These are phyloP conservation scores for Leucoraja ocellata DNA, from an alignment of 2,797 vertebrate genomes.

Conservation along the genomic window DNA sequence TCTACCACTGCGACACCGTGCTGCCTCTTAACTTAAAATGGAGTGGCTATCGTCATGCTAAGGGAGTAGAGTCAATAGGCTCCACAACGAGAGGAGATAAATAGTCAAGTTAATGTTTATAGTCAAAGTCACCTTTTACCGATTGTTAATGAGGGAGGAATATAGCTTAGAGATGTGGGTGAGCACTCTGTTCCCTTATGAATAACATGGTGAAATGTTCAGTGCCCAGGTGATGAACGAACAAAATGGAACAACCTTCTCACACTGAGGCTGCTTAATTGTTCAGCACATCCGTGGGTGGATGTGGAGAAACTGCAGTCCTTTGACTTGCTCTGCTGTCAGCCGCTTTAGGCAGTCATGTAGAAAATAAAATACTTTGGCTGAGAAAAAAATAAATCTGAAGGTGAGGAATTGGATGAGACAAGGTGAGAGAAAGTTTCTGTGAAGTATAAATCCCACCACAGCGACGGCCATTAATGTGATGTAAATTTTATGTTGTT, in stretches of 20 bases:
- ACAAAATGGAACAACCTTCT: neutral
- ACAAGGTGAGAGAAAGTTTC: neutral
- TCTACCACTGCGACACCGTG: too few relatives aligned
- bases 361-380: neutral
- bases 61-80: neutral
- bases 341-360: neutral
- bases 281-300: neutral
- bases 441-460: neutral
- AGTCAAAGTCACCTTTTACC: neutral
- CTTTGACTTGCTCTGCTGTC: too few relatives aligned
- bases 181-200: neutral
- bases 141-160: neutral
- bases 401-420: neutral
- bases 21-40: neutral
- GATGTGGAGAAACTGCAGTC: neutral
- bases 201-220: neutral
- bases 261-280: neutral
- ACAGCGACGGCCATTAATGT: neutral
- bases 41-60: neutral
- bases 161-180: neutral
- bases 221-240: neutral
- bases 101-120: neutral
- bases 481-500: neutral
- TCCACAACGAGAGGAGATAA: neutral
- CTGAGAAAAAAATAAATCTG: neutral